Base-by-base conservation (phyloP, 2,113 vertebrate species). In the Apodemus sylvaticus region DNA sequence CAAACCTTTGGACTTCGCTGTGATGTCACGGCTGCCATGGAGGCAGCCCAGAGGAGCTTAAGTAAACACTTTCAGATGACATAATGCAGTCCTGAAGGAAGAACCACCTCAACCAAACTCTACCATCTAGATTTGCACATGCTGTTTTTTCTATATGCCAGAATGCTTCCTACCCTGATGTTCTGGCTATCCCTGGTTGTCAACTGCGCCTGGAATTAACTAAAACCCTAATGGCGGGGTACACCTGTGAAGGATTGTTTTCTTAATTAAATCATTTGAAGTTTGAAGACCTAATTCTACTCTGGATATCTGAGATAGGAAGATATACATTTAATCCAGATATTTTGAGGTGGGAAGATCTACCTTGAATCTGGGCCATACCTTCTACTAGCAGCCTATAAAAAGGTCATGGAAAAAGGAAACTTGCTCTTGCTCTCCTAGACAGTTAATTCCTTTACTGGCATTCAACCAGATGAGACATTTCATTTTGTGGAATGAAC, bases 11-110 rank as follows among this genome's bases (percentile, higher is more conserved):
- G 42, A 42, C 66, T 93, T 97, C 68, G 89, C 89, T 74, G 42
- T 97, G 97, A 95, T 90, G 94, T 95, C 94, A 97, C 83, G 95
- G 97, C 94, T 94, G 94, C 94, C 96, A 97, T 96, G 97, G 97
- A 97, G 94, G 92, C 95, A 97, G 90, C 96, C 94, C 97, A 97
- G 86, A 94, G 97, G 96, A 97, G 9, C 96, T 94, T 92, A 95
- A 96, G 96, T 96, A 97, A 97, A 97, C 90, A 96, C 71, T 89
- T 91, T 42, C 29, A 95, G 94, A 96, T 98, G 96, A 97, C 39
- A 9, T 96, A 96, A 94, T 94, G 78, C 45, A 71, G 4, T 83
- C 89, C 94, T 76, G 13, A 92, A 94, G 95, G 92, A 95, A 89
- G 82, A 94, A 79, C 71, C 88, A 11, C 66, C 7, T 36, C 85